phyloP scores from a whole-genome alignment of 2,888 invertebrate species.

The Aphidoletes aphidimyza region DNA sequence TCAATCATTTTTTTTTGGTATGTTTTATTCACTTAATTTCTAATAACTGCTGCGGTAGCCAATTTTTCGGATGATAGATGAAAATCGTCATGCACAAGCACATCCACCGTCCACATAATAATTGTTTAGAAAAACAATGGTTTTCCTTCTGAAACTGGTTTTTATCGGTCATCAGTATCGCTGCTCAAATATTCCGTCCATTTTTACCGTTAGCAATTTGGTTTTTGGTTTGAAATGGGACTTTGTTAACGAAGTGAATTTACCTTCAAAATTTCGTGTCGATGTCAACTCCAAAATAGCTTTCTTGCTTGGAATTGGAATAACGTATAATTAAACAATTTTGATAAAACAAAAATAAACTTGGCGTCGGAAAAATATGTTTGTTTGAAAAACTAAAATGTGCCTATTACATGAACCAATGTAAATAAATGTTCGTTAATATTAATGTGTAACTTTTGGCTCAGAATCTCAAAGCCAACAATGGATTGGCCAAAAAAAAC shows the following conservation, averaged over 20 bases:
- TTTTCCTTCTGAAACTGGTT: neutral
- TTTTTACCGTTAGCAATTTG: too few species aligned
- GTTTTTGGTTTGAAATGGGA: too few species aligned
- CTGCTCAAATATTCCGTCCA: too few species aligned
- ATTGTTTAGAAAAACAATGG: constrained; percentile 2
- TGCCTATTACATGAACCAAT: neutral
- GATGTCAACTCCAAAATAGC: too few species aligned
- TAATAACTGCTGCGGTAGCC: neutral
- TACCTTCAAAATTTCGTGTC: too few species aligned
- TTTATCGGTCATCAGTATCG: neutral
- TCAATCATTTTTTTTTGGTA: constrained; percentile 23
- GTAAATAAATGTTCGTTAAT: too few species aligned
- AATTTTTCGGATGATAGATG: constrained; percentile 22
- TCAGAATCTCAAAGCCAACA: too few species aligned
- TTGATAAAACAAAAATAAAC: neutral
- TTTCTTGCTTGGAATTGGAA: neutral
- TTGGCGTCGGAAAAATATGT: neutral
- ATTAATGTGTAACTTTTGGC: too few species aligned
- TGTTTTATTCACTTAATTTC: constrained; percentile 25
- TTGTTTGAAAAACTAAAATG: neutral
- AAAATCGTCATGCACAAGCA: constrained; percentile 3
- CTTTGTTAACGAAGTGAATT: too few species aligned
- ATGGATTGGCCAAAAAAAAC: too few species aligned
- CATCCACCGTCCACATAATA: neutral
- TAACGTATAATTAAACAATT: constrained; percentile 25